A percentile compares a stretch with the other conserved stretches of the same genome.
These are phyloP conservation scores for Mastomys natalensis DNA, from an alignment of 2,113 vertebrate species.

Conservation along the genomic window DNA sequence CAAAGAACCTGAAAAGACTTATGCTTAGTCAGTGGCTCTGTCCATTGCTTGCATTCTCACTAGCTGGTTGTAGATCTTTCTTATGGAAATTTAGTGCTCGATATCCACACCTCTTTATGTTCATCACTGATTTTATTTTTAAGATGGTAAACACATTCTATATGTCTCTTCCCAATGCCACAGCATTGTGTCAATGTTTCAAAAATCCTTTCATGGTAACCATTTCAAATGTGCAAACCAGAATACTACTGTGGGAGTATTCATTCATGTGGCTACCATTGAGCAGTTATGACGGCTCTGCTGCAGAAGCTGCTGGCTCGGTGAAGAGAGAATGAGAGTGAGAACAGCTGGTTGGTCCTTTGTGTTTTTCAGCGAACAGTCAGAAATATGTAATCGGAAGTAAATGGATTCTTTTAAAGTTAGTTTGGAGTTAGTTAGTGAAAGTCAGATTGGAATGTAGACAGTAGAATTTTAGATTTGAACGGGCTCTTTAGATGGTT, in stretches of 20 bases:
- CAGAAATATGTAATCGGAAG: not conserved
- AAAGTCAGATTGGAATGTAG: not conserved
- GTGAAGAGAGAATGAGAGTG: not conserved
- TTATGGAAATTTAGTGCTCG: not conserved
- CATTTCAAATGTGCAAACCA: not conserved
- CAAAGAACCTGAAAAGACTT: not conserved
- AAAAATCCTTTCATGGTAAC: not conserved
- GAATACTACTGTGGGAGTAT: not conserved
- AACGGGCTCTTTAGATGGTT: not conserved
- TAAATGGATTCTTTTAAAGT: not conserved
- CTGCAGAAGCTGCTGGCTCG: not conserved
- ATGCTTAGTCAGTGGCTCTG: not conserved
- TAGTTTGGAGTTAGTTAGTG: not conserved
- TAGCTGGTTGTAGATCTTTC: not conserved
- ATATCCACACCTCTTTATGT: not conserved
- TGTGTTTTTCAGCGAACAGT: not conserved
- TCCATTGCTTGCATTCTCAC: not conserved
- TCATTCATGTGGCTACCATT: not conserved
- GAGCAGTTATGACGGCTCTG: not conserved
- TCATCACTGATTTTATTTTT: not conserved
- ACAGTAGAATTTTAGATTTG: not conserved
- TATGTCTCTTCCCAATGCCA: not conserved
- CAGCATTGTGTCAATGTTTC: not conserved
- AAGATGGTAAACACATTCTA: not conserved
- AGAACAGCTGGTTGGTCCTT: not conserved